Conservation (phyloP, 2,888 invertebrate species). For the Mesorhabditis belari region DNA sequence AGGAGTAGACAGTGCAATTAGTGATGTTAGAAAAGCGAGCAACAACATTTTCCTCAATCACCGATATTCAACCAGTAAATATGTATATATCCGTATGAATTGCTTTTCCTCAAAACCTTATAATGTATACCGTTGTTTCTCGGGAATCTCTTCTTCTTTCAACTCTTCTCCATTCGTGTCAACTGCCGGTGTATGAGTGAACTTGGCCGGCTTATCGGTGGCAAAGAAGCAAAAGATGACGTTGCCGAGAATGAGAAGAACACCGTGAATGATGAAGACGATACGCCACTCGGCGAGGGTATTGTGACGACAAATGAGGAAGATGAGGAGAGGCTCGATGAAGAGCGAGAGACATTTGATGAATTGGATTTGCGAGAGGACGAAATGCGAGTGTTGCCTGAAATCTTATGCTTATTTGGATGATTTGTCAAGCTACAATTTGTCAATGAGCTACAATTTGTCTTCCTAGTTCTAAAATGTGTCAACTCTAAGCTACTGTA, state of each 20-base stretch:
- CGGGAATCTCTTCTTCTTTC: conserved; percentile 10
- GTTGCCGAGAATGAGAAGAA: conserved; percentile 33
- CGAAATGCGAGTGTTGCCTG: conserved; percentile 49
- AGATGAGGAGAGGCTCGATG: conserved; percentile 44
- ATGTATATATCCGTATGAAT: too few relatives aligned
- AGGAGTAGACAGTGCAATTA: too few relatives aligned
- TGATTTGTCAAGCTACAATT: background rate
- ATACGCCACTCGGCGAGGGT: conserved; percentile 40
- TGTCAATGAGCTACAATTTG: too few relatives aligned
- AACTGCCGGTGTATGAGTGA: conserved; percentile 24
- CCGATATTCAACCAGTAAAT: too few relatives aligned
- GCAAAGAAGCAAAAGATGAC: conserved; percentile 41
- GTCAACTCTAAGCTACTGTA: too few relatives aligned
- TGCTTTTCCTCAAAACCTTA: too few relatives aligned
- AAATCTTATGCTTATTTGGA: conserved; percentile 3
- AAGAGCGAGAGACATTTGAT: conserved; percentile 46
- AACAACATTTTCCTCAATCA: too few relatives aligned
- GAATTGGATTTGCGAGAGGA: conserved; percentile 47
- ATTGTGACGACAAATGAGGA: conserved; percentile 28
- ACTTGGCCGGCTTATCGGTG: conserved; percentile 44
- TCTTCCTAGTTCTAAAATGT: background rate
- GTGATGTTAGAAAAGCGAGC: too few relatives aligned
- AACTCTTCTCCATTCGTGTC: conserved; percentile 13
- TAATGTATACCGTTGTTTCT: conserved; percentile 29
- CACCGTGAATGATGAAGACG: conserved; percentile 36